These are phyloP conservation scores for Etheostoma nigrum DNA, from an alignment of 2,797 vertebrate genomes.

Conservation along the genomic window DNA sequence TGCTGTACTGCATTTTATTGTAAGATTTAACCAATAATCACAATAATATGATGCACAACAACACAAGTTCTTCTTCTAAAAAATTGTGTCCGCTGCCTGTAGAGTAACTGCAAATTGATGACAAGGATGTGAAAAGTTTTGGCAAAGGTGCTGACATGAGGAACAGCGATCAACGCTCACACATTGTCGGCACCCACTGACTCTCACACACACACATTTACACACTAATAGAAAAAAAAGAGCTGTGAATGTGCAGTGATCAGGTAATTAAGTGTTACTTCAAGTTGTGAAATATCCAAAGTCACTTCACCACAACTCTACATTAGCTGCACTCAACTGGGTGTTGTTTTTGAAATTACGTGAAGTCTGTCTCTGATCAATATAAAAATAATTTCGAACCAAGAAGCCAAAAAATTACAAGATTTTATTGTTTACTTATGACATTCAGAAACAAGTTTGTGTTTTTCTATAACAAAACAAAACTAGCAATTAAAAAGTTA, in stretches of 20 bases:
- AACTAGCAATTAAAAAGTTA: neutral
- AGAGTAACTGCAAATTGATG: slow-evolving; percentile 23
- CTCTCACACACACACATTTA: slow-evolving; percentile 8
- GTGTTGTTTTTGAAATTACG: slow-evolving; percentile 10
- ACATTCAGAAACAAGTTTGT: neutral
- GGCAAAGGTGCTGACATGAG: slow-evolving; percentile 54
- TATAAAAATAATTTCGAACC: slow-evolving; percentile 18
- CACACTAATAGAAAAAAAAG: slow-evolving; percentile 11
- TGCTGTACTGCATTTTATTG: neutral
- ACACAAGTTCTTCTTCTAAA: slow-evolving; percentile 3
- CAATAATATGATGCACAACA: slow-evolving; percentile 3
- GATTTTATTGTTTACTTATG: neutral
- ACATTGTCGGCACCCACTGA: slow-evolving; percentile 22
- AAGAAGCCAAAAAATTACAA: neutral
- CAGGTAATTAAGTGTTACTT: slow-evolving; percentile 65
- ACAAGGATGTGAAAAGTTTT: slow-evolving; percentile 51
- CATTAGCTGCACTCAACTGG: slow-evolving; percentile 26
- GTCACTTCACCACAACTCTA: slow-evolving; percentile 22
- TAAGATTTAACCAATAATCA: slow-evolving; percentile 1
- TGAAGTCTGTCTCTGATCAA: neutral
- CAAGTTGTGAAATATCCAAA: slow-evolving; percentile 55
- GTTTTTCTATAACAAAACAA: neutral
- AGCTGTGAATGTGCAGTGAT: slow-evolving; percentile 55
- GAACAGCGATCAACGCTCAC: slow-evolving; percentile 27
- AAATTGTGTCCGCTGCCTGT: neutral